phyloP scores from a whole-genome alignment of 2,113 vertebrate species.

The Dromiciops gliroides region DNA sequence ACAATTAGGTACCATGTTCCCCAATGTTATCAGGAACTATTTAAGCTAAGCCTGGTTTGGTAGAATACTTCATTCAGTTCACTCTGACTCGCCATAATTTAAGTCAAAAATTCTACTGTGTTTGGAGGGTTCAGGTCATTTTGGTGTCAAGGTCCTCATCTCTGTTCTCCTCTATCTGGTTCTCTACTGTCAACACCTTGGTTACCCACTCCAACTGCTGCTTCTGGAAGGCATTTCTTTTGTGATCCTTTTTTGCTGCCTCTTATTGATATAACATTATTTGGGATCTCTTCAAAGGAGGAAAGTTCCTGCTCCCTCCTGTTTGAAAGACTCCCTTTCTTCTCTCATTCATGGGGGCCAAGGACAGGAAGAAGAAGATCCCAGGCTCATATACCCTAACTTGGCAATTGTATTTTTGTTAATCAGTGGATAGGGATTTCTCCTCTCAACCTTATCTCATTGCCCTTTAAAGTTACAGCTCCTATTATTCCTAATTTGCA shows the following conservation, averaged over 20 bases:
- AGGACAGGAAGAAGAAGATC: not conserved
- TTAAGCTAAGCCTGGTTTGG: not conserved
- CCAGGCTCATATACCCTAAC: not conserved
- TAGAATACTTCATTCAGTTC: not conserved
- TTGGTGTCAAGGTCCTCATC: not conserved
- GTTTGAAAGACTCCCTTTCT: not conserved
- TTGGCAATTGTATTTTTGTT: not conserved
- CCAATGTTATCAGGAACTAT: not conserved
- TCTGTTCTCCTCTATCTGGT: not conserved
- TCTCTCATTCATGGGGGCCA: not conserved
- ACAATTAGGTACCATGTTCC: not conserved
- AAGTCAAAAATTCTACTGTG: not conserved
- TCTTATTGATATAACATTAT: not conserved
- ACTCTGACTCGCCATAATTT: not conserved
- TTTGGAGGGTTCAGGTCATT: not conserved
- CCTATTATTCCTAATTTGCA: not conserved
- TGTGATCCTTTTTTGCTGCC: not conserved
- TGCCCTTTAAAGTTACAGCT: not conserved
- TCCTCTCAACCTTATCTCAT: not conserved
- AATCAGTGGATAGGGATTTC: not conserved
- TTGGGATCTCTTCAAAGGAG: not conserved
- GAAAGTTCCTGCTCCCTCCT: not conserved
- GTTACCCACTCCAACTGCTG: not conserved
- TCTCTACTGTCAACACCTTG: not conserved
- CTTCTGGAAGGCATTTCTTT: not conserved